These are phyloP conservation scores for Steatornis caripensis DNA, from an alignment of 2,113 vertebrate genomes.

Conservation along the genomic window DNA sequence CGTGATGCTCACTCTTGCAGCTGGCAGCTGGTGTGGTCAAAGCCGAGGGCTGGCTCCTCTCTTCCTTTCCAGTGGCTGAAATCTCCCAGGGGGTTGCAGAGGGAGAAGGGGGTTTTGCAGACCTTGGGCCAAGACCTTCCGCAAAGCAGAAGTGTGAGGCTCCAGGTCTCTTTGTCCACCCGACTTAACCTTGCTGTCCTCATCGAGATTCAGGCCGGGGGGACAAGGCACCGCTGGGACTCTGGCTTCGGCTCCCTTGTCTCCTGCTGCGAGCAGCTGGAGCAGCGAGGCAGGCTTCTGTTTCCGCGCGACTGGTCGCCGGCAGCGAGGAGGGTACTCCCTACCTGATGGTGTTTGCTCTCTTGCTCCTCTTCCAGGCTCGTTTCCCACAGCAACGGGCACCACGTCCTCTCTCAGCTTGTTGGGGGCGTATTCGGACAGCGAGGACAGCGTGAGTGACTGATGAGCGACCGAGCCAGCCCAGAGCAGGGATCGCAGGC, in stretches of 20 bases:
- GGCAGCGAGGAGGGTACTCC: too few relatives aligned
- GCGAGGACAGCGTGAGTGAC: constrained; percentile 59
- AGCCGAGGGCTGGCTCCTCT: not conserved
- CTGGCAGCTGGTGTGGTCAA: not conserved
- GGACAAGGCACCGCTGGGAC: rapidly evolving
- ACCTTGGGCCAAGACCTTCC: not conserved
- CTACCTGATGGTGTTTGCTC: not conserved
- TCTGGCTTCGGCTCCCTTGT: not conserved
- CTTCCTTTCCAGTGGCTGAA: not conserved
- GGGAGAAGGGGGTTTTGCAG: not conserved
- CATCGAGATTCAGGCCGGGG: rapidly evolving
- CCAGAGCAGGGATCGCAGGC: rapidly evolving
- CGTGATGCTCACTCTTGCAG: not conserved
- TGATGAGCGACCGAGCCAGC: not conserved
- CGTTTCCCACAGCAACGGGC: not conserved
- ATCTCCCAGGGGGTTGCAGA: not conserved
- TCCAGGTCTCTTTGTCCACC: not conserved
- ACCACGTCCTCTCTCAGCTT: constrained; percentile 66
- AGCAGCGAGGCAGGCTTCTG: not conserved
- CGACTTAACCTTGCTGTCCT: not conserved
- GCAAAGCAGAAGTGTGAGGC: not conserved
- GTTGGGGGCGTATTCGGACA: constrained; percentile 71
- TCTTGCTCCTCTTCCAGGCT: not conserved
- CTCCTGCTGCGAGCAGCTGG: not conserved
- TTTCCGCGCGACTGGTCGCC: rapidly evolving